Percentiles rank a stretch among this genome's conserved stretches.
phyloP scores from a whole-genome alignment of 2,113 vertebrate genomes.

The Saguinus midas region DNA sequence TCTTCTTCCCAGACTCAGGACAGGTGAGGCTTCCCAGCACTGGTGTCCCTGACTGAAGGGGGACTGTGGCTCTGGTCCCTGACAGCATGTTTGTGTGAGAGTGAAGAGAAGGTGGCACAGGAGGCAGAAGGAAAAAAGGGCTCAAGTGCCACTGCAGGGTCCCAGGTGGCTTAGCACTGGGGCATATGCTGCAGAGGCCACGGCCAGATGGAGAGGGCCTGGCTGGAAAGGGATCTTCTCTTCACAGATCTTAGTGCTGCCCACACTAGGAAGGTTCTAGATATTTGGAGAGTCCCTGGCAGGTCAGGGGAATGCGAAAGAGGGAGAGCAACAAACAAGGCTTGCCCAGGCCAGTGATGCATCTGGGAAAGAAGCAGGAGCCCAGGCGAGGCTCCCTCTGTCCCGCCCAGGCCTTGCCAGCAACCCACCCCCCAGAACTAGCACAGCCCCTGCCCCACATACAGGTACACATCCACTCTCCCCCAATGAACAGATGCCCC shows the following conservation, averaged over 20 bases:
- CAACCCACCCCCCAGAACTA: background rate
- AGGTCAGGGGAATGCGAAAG: background rate
- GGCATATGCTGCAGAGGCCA: background rate
- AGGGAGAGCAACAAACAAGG: background rate
- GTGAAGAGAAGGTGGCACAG: background rate
- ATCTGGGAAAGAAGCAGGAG: background rate
- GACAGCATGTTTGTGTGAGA: background rate
- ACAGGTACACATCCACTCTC: background rate
- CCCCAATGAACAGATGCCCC: background rate
- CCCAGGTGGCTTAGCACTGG: background rate
- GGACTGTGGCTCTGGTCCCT: background rate
- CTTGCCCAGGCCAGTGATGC: background rate
- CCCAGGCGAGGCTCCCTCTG: background rate
- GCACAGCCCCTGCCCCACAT: background rate
- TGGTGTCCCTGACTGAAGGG: background rate
- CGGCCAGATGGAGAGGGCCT: background rate
- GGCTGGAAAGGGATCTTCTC: background rate
- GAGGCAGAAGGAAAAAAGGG: background rate
- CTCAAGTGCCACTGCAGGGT: background rate
- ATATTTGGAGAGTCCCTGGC: background rate
- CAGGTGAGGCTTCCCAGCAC: accelerated
- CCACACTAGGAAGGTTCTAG: background rate
- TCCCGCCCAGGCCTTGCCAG: background rate
- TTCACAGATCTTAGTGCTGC: background rate
- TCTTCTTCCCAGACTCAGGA: background rate